A percentile compares a stretch with the other conserved stretches of the same genome.
Evolutionary conservation across 2,113 vertebrate genomes (phyloP).

Genomic region (Cololabis saira): DNA sequence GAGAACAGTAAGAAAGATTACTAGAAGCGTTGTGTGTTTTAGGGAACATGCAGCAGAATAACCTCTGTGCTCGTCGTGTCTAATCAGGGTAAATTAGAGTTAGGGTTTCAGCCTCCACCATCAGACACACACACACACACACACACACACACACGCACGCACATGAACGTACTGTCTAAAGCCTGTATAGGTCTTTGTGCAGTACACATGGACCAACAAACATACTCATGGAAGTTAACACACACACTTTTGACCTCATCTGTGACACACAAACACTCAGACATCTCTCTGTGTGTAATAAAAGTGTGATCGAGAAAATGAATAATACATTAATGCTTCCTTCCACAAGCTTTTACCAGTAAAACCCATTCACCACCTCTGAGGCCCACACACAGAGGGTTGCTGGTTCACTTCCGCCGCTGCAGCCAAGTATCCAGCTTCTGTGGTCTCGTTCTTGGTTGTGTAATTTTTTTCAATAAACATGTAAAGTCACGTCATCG

Average conservation of each 20-base stretch:
- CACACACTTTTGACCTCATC: not conserved
- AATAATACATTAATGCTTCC: slow-evolving; percentile 66
- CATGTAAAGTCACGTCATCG: too few species aligned
- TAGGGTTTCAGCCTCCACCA: slow-evolving; percentile 39
- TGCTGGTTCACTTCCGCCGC: too few species aligned
- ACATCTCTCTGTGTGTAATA: slow-evolving; percentile 6
- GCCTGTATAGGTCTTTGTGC: not conserved
- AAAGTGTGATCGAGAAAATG: slow-evolving; percentile 48
- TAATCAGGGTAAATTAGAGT: slow-evolving; percentile 59
- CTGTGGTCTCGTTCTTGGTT: too few species aligned
- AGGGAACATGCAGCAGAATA: not conserved
- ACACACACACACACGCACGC: not conserved
- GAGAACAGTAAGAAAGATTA: not conserved
- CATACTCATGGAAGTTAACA: not conserved
- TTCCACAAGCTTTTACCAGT: slow-evolving; percentile 60
- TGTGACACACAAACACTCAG: slow-evolving; percentile 1
- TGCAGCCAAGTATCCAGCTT: too few species aligned
- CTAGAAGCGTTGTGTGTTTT: slow-evolving; percentile 11
- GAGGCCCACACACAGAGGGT: not conserved
- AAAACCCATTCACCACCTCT: slow-evolving; percentile 34
- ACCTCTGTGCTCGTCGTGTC: slow-evolving; percentile 3
- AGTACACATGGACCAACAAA: not conserved
- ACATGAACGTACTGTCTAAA: not conserved
- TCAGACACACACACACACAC: slow-evolving; percentile 1
- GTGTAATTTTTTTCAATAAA: too few species aligned